phyloP scores from a whole-genome alignment of 23 tunicate species.

The Phallusia fumigata region DNA sequence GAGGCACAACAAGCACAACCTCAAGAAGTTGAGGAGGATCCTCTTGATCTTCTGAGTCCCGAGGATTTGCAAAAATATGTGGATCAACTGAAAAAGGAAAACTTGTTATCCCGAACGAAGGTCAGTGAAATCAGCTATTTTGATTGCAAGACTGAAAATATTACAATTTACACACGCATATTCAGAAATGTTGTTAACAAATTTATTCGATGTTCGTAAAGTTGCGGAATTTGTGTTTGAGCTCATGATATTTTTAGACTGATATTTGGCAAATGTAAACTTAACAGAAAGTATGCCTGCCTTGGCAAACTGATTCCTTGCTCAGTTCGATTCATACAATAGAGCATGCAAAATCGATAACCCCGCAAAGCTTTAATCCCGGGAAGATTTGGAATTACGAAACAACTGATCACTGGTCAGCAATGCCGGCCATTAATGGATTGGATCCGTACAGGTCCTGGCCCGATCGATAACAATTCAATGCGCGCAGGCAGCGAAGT shows the following conservation, averaged over 20 bases:
- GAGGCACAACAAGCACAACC: background rate
- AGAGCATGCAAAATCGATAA: background rate
- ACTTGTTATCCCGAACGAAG: background rate
- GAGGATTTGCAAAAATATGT: slow-evolving; percentile 23
- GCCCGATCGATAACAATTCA: too few relatives aligned
- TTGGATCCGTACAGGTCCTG: background rate
- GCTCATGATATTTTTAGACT: too few relatives aligned
- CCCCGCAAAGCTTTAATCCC: background rate
- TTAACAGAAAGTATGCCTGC: too few relatives aligned
- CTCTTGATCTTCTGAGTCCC: slow-evolving; percentile 13
- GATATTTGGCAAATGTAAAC: too few relatives aligned
- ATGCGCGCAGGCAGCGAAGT: too few relatives aligned
- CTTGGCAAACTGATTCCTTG: too few relatives aligned
- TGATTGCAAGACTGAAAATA: too few relatives aligned
- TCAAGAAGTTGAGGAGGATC: slow-evolving; percentile 48
- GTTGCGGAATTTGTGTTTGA: too few relatives aligned
- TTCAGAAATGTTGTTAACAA: too few relatives aligned
- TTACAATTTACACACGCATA: too few relatives aligned
- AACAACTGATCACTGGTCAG: background rate
- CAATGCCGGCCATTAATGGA: background rate
- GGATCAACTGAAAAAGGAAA: slow-evolving; percentile 36
- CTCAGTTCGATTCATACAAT: background rate
- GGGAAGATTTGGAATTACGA: background rate
- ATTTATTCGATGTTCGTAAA: too few relatives aligned
- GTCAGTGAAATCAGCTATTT: background rate